These are phyloP conservation scores for Moxostoma hubbsi DNA, from an alignment of 2,797 vertebrate species.

Conservation along the genomic window DNA sequence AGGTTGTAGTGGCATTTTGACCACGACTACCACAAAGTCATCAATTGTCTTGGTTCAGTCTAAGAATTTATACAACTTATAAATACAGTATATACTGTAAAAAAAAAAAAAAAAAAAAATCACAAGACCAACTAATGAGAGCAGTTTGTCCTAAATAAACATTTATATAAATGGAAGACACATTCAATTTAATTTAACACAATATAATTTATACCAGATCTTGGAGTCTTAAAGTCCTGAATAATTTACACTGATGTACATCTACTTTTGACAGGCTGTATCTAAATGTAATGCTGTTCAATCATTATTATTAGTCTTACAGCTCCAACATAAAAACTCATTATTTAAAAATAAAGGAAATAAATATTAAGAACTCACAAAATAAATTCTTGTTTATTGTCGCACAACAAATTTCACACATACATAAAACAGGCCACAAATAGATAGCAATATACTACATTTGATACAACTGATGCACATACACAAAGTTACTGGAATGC, in stretches of 20 bases:
- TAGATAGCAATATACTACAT: constrained; percentile 86
- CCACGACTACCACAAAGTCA: neutral
- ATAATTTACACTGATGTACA: constrained; percentile 67
- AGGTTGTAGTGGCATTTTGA: neutral
- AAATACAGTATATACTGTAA: neutral
- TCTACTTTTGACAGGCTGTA: constrained; percentile 55
- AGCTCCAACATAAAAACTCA: constrained; percentile 53
- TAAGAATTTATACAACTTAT: no score
- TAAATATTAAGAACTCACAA: constrained; percentile 71
- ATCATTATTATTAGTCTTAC: constrained; percentile 46
- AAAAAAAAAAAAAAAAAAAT: neutral
- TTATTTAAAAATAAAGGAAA: constrained; percentile 41
- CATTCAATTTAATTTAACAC: constrained; percentile 63
- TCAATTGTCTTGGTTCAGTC: neutral
- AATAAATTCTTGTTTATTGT: constrained; percentile 89
- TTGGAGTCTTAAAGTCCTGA: constrained; percentile 67
- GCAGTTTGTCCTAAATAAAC: constrained; percentile 27
- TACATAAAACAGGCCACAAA: constrained; percentile 84
- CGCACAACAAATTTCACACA: constrained; percentile 82
- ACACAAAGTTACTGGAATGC: constrained; percentile 88
- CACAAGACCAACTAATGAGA: neutral
- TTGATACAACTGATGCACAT: constrained; percentile 87
- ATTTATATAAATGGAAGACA: constrained; percentile 57
- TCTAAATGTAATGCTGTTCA: constrained; percentile 55
- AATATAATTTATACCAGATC: constrained; percentile 67